These are phyloP conservation scores for Dicycla oo DNA, from an alignment of 2,888 invertebrate genomes.

Conservation along the genomic window DNA sequence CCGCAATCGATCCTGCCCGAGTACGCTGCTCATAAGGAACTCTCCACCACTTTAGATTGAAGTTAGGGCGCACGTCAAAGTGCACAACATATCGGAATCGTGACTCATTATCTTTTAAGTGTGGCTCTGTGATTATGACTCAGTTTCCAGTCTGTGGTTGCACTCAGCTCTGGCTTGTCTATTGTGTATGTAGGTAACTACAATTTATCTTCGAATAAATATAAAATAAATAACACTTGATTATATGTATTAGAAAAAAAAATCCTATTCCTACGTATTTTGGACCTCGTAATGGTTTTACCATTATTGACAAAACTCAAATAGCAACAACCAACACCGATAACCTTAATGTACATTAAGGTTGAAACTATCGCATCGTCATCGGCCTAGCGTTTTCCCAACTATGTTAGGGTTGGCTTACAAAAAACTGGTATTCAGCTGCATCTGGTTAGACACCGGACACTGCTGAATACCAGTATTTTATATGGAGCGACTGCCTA, in stretches of 20 bases:
- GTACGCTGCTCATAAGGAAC: conserved; percentile 9
- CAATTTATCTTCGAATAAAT: too few species aligned
- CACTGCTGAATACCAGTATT: not conserved
- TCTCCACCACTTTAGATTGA: not conserved
- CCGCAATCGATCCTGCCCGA: conserved; percentile 60
- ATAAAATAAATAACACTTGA: too few species aligned
- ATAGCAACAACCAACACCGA: too few species aligned
- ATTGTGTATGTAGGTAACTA: not conserved
- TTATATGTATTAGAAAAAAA: too few species aligned
- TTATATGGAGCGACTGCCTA: not conserved
- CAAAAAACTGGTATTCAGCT: too few species aligned
- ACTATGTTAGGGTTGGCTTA: too few species aligned
- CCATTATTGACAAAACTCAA: too few species aligned
- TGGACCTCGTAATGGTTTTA: too few species aligned
- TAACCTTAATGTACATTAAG: too few species aligned
- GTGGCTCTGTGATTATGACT: not conserved
- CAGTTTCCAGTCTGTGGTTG: conserved; percentile 2
- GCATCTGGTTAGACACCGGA: not conserved
- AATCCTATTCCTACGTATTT: too few species aligned
- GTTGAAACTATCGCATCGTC: too few species aligned
- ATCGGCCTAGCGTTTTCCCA: too few species aligned
- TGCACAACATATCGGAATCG: not conserved
- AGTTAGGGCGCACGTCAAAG: not conserved
- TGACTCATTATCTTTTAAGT: conserved; percentile 4
- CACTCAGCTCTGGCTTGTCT: not conserved